These are phyloP conservation scores for Sandelia bainsii DNA, from an alignment of 2,797 vertebrate species.

Conservation along the genomic window DNA sequence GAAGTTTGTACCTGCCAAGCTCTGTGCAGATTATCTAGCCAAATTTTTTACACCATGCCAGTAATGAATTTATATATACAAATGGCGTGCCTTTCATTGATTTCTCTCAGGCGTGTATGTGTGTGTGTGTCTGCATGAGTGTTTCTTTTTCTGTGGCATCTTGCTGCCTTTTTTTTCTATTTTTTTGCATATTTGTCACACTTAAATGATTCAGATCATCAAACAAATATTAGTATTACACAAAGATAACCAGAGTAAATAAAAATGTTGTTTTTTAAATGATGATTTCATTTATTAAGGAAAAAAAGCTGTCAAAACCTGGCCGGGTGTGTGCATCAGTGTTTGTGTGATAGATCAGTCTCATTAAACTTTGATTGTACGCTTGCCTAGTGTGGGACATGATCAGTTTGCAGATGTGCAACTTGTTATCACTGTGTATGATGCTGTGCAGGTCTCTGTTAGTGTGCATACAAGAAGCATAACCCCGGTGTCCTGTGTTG, in stretches of 20 bases:
- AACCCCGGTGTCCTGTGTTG: slow-evolving; percentile 34
- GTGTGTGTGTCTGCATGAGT: not conserved
- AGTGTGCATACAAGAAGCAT: slow-evolving; percentile 35
- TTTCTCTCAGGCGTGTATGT: not conserved
- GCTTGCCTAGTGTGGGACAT: slow-evolving; percentile 46
- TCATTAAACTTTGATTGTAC: slow-evolving; percentile 72
- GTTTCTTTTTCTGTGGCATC: not conserved
- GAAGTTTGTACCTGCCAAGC: not conserved
- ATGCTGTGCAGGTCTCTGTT: slow-evolving; percentile 30
- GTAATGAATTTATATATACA: not conserved
- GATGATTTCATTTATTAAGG: too few relatives aligned
- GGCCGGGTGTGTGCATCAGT: slow-evolving; percentile 13
- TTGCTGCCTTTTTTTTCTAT: too few relatives aligned
- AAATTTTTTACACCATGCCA: not conserved
- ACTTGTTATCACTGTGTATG: slow-evolving; percentile 48
- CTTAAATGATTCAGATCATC: too few relatives aligned
- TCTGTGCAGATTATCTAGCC: not conserved
- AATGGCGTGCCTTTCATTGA: not conserved
- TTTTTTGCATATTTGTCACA: too few relatives aligned
- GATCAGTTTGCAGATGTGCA: slow-evolving; percentile 67
- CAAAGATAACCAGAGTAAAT: too few relatives aligned
- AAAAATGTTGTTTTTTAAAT: too few relatives aligned
- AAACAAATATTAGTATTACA: too few relatives aligned
- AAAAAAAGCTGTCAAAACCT: too few relatives aligned
- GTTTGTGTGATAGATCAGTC: slow-evolving; percentile 62